A percentile compares a stretch with the other conserved stretches of the same genome.
Evolutionary conservation across 2,888 invertebrate species (phyloP).

Genomic region (Leptopilina syphax): DNA sequence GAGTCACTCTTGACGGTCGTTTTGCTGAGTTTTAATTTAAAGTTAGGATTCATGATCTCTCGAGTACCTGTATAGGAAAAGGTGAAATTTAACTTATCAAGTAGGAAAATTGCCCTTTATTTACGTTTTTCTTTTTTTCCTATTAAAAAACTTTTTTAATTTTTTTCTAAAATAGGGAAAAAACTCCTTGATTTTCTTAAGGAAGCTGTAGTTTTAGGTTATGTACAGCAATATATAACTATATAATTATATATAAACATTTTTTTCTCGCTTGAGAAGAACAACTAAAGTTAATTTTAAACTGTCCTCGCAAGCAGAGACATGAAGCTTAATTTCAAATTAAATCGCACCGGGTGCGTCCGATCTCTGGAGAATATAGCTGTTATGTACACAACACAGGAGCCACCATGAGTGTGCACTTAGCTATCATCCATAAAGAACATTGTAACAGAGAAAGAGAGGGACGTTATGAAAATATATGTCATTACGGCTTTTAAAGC

Average conservation of each 20-base stretch:
- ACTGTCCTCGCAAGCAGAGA: slow-evolving; percentile 6
- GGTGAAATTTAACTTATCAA: neutral
- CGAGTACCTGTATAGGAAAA: neutral
- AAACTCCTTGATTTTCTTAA: too few relatives aligned
- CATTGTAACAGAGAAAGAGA: neutral
- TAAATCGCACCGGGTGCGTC: slow-evolving; percentile 40
- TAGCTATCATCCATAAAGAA: slow-evolving; percentile 18
- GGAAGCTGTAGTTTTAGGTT: too few relatives aligned
- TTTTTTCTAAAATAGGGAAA: too few relatives aligned
- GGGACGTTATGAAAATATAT: slow-evolving; percentile 6
- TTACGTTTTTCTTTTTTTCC: too few relatives aligned
- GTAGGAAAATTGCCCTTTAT: neutral
- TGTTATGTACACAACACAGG: slow-evolving; percentile 3
- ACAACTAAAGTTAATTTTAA: slow-evolving; percentile 15
- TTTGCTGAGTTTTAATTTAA: slow-evolving; percentile 58
- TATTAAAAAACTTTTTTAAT: too few relatives aligned
- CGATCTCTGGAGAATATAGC: slow-evolving; percentile 28
- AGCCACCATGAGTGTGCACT: slow-evolving; percentile 18
- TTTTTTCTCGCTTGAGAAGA: neutral
- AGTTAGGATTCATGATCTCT: slow-evolving; percentile 49
- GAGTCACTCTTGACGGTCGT: slow-evolving; percentile 53
- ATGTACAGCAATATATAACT: too few relatives aligned
- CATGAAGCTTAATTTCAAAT: slow-evolving; percentile 44
- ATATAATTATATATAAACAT: too few relatives aligned
- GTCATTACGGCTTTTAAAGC: slow-evolving; percentile 15